Base-by-base conservation (phyloP, 2,113 vertebrate genomes). In the Galemys pyrenaicus region DNA sequence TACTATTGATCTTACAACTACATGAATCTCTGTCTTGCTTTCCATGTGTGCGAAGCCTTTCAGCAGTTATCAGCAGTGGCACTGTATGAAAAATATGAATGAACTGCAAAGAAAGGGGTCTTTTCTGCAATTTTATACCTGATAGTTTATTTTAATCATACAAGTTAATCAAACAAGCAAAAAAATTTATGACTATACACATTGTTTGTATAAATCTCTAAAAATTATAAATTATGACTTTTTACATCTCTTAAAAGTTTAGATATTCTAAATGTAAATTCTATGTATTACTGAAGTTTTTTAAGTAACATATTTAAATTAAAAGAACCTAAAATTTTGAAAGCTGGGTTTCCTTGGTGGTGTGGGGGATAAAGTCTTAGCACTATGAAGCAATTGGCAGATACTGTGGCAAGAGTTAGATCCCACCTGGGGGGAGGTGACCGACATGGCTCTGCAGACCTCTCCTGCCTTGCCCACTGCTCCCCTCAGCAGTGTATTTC, bases 71-170 rank as follows among this genome's bases (percentile, higher is more conserved):
- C 22, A 65, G 41, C 8, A 77, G 7, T 62, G 2, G 1, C 24
- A 64, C 16, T 19, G 6, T 32, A 67, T 49, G 3, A 89, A 87
- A 93, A 95, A 37, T 28, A 65, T 6, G 3, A 81, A 54, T 83
- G 65, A 60, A 70, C 5, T 16, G 1, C 1, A 16, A 17, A 41
- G 1, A 64, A 19, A 2, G 1, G 1, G 12, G 24, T 13, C 13
- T 49, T 13, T 20, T 46, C 26, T 68, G 67, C 0, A 92, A 10
- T 77, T 93, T 78, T 49, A 51, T 78, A 84, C 44, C 8, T 74
- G 64, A 13, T 13, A 37, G 32, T 32, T 87, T 56, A 75, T 60
- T 44, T 93, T 93, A 3, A 70, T 78, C 16, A 81, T 22, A 46
- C 28, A 87, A 60, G 46, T 75, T 89, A 71, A 60, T 64, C 4